These are phyloP conservation scores for Kobus ellipsiprymnus DNA, from an alignment of 2,113 vertebrate species.

Conservation along the genomic window DNA sequence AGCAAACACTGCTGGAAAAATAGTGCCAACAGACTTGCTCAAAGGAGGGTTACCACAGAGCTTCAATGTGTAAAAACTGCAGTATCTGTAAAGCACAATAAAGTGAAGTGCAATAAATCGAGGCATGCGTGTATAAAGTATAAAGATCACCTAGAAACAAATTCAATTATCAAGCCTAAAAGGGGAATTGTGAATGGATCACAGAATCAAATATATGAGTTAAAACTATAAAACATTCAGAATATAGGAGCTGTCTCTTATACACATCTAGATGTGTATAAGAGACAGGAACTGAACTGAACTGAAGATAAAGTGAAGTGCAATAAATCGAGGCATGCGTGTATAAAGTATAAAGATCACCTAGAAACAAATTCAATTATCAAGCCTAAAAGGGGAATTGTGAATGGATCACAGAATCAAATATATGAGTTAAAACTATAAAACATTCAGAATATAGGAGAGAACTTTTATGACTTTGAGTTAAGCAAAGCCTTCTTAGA, in stretches of 20 bases:
- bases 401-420: not conserved
- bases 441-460: not conserved
- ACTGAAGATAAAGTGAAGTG: not conserved
- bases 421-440: not conserved
- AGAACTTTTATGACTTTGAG: not conserved
- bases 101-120: not conserved
- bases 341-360: not conserved
- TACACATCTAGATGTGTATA: no score
- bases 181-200: not conserved
- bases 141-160: not conserved
- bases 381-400: not conserved
- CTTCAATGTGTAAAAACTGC: not conserved
- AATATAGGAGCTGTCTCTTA: not conserved
- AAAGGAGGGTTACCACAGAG: not conserved
- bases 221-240: not conserved
- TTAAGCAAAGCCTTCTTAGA: slow-evolving; percentile 4
- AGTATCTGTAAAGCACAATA: not conserved
- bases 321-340: not conserved
- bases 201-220: not conserved
- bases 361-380: not conserved
- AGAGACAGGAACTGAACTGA: no score
- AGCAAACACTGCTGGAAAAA: not conserved
- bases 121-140: not conserved
- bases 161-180: not conserved
- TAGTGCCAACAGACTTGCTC: not conserved